These are phyloP conservation scores for Andrena cerasifolii DNA, from an alignment of 1,140 invertebrate species.

Conservation along the genomic window DNA sequence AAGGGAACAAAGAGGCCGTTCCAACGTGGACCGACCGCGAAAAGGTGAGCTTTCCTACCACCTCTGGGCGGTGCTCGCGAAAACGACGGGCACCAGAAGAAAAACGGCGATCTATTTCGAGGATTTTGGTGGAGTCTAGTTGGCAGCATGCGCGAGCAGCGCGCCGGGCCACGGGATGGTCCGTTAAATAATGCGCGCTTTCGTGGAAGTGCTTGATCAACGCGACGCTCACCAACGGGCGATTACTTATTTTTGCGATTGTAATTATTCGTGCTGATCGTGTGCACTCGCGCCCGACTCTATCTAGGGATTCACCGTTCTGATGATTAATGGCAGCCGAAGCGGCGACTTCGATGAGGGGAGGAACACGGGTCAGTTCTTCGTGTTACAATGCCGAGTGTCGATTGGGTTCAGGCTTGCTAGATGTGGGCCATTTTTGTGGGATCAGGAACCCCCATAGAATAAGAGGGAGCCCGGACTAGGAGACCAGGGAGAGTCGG, in stretches of 20 bases:
- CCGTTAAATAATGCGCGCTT: slow-evolving; percentile 41
- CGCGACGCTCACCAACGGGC: slow-evolving; percentile 3
- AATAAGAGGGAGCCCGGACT: too few relatives aligned
- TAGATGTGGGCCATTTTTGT: too few relatives aligned
- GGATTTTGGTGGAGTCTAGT: slow-evolving; percentile 30
- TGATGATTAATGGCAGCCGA: background rate
- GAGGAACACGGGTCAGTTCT: too few relatives aligned
- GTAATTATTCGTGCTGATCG: background rate
- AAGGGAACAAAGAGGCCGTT: slow-evolving; percentile 19
- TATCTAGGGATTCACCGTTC: background rate
- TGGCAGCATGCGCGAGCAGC: slow-evolving; percentile 16
- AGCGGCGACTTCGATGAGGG: too few relatives aligned
- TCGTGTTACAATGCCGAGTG: too few relatives aligned
- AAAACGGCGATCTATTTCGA: slow-evolving; percentile 47
- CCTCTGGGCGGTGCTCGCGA: slow-evolving; percentile 9
- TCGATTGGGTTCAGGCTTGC: too few relatives aligned
- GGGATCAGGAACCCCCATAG: too few relatives aligned
- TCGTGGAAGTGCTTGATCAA: slow-evolving; percentile 39
- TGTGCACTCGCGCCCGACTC: background rate
- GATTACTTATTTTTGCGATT: slow-evolving; percentile 23
- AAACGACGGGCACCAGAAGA: slow-evolving; percentile 14
- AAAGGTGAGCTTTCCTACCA: slow-evolving; percentile 12
- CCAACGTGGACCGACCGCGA: background rate
- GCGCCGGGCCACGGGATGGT: slow-evolving; percentile 10
- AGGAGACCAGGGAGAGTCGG: too few relatives aligned